Conservation (phyloP, 2,888 invertebrate species). For the Watsonalla binaria region DNA sequence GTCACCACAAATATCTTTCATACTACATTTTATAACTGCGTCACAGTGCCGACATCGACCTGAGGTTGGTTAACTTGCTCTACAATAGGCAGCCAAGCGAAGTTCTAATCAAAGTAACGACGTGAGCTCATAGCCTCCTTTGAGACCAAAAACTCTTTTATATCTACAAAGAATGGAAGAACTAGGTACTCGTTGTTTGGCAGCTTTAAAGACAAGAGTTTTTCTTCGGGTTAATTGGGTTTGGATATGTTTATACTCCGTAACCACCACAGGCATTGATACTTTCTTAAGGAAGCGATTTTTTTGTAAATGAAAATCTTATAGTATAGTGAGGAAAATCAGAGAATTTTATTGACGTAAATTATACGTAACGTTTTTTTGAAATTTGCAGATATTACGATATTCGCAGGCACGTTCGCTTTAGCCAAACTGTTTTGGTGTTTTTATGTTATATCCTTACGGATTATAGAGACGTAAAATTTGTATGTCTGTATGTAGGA, state of each 20-base stretch:
- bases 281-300: neutral
- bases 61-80: slow-evolving; percentile 15
- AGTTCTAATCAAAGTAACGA: slow-evolving; percentile 59
- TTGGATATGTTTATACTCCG: neutral
- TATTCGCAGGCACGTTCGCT: too few species aligned
- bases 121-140: slow-evolving; percentile 51
- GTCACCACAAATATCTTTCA: neutral
- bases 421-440: too few species aligned
- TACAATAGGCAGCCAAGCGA: slow-evolving; percentile 32
- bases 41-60: neutral
- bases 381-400: too few species aligned
- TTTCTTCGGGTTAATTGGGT: slow-evolving; percentile 18
- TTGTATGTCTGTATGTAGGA: too few species aligned
- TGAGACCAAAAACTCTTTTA: slow-evolving; percentile 56
- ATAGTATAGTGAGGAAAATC: too few species aligned
- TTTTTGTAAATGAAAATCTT: neutral
- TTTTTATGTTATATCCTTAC: too few species aligned
- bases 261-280: neutral
- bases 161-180: slow-evolving; percentile 43
- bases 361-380: too few species aligned
- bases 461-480: too few species aligned
- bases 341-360: too few species aligned
- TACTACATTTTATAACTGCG: neutral
- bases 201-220: slow-evolving; percentile 38
- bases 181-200: slow-evolving; percentile 10